Conservation (phyloP, 2,888 invertebrate genomes). For the Aphidoletes aphidimyza region DNA sequence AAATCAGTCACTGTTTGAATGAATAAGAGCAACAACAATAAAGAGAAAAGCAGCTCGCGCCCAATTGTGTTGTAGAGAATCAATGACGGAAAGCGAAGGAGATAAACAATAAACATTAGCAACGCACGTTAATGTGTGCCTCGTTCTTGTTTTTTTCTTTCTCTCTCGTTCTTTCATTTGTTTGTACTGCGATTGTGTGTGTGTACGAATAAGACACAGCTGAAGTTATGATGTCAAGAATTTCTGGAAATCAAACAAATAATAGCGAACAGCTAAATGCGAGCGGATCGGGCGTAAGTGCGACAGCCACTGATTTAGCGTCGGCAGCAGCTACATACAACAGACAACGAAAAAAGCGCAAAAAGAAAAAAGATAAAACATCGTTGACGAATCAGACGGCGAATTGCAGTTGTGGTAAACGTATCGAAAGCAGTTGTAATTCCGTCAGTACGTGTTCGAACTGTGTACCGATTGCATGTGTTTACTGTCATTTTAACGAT, state of each 20-base stretch:
- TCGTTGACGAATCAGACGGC: slow-evolving; percentile 9
- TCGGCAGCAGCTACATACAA: background rate
- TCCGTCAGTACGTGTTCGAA: slow-evolving; percentile 19
- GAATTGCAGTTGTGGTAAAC: slow-evolving; percentile 29
- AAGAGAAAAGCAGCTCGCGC: background rate
- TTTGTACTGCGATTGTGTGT: background rate
- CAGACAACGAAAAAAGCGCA: slow-evolving; percentile 45
- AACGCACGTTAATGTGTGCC: background rate
- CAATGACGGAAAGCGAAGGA: background rate
- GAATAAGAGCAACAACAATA: background rate
- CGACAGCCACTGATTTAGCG: slow-evolving; percentile 7
- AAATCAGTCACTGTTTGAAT: background rate
- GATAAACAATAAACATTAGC: slow-evolving; percentile 25
- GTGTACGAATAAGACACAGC: background rate
- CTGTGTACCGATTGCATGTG: slow-evolving; percentile 44
- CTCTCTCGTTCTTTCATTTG: background rate
- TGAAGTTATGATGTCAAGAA: slow-evolving; percentile 48
- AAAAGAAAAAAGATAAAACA: slow-evolving; percentile 48
- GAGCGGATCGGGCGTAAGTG: background rate
- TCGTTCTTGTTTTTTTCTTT: background rate
- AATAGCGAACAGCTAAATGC: slow-evolving; percentile 16
- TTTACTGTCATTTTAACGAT: slow-evolving; percentile 16
- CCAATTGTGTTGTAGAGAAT: background rate
- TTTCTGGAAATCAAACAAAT: slow-evolving; percentile 43
- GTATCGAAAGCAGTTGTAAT: slow-evolving; percentile 39